These are phyloP conservation scores for Apistogramma diplotaenia DNA, from an alignment of 2,113 vertebrate genomes.

Conservation along the genomic window DNA sequence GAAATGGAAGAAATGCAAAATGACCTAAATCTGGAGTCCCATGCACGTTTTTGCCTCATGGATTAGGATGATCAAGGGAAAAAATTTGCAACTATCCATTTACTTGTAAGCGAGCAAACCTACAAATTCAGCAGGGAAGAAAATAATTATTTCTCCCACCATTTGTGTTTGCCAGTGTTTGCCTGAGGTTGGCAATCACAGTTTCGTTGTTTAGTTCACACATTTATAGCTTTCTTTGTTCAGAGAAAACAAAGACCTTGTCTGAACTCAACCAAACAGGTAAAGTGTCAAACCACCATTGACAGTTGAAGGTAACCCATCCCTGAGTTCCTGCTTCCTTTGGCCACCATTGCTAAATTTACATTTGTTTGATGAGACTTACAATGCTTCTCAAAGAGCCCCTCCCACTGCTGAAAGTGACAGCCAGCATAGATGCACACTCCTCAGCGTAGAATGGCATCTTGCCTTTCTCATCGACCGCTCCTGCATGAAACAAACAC, in stretches of 20 bases:
- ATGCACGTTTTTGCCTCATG: too few relatives aligned
- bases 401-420: constrained; percentile 94
- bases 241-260: not conserved
- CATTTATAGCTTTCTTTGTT: not conserved
- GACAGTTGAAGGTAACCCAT: not conserved
- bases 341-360: not conserved
- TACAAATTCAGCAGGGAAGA: too few relatives aligned
- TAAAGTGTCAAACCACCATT: not conserved
- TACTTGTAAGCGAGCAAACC: too few relatives aligned
- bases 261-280: not conserved
- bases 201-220: not conserved
- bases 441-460: constrained; percentile 96
- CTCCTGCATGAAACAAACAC: constrained; percentile 76
- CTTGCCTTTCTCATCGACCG: constrained; percentile 88
- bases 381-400: constrained; percentile 90
- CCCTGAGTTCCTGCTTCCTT: not conserved
- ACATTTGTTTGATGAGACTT: constrained; percentile 55
- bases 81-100: too few relatives aligned
- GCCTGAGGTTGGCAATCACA: not conserved
- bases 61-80: too few relatives aligned
- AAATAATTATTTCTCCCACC: too few relatives aligned
- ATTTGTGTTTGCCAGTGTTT: not conserved
- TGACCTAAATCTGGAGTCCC: too few relatives aligned
- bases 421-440: constrained; percentile 94
- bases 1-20: too few relatives aligned